These are phyloP conservation scores for Holotrichia oblita DNA, from an alignment of 1,140 invertebrate species.

Conservation along the genomic window DNA sequence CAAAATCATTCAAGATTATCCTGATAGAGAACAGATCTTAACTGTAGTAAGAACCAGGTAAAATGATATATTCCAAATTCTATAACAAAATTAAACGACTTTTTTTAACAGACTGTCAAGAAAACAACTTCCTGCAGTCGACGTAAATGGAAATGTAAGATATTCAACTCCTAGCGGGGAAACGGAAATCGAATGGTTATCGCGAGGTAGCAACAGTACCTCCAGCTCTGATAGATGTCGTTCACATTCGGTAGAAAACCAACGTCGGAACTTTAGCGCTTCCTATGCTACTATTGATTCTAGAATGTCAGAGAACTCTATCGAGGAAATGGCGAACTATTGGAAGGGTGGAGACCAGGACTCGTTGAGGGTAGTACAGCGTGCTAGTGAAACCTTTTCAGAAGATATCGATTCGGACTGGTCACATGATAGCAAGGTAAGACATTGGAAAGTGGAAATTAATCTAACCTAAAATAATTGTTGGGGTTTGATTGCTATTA, in stretches of 20 bases:
- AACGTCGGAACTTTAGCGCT: neutral
- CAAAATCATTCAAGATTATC: constrained; percentile 59
- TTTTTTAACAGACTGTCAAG: constrained; percentile 53
- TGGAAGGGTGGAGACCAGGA: constrained; percentile 51
- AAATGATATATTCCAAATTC: neutral
- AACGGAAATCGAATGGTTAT: constrained; percentile 56
- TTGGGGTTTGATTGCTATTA: too few species aligned
- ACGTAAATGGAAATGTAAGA: constrained; percentile 55
- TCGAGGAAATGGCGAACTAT: constrained; percentile 51
- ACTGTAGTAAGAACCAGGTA: constrained; percentile 65
- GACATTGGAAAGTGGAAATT: neutral
- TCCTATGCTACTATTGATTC: constrained; percentile 18
- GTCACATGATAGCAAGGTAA: constrained; percentile 44
- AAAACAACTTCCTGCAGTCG: constrained; percentile 57
- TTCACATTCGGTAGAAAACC: constrained; percentile 25
- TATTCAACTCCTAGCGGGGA: constrained; percentile 56
- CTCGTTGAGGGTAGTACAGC: neutral
- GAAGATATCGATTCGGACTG: constrained; percentile 46
- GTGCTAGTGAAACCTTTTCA: neutral
- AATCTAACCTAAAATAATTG: neutral
- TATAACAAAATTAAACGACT: neutral
- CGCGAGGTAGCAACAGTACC: constrained; percentile 40
- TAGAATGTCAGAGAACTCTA: constrained; percentile 21
- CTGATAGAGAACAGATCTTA: constrained; percentile 62
- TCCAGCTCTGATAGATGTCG: constrained; percentile 45